Evolutionary conservation across 1,140 invertebrate genomes (phyloP), one percentile per base, ranked within the genome.

Genomic region (Sipha flava): DNA sequence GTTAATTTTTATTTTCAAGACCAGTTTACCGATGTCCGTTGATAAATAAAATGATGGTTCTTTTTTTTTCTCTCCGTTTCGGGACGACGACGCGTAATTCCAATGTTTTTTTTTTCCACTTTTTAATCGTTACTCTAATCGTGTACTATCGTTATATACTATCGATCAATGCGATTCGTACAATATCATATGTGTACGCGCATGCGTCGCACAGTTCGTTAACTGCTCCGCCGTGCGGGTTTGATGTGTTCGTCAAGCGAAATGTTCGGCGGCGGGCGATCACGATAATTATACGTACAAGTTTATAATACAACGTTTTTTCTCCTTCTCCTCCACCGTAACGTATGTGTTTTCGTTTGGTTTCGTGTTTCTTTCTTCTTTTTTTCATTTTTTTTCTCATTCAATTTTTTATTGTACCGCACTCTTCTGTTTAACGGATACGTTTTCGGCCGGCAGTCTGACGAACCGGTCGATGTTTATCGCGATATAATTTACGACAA

Each of bases 401-500:
- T 45, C n/a, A 26, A 18, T 29, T 26, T 45, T 26, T 37, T 66
- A 21, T 66, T 26, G 18, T 43, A 23, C 40, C 10, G 37, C 37
- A 5, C 23, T 12, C 4, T 68, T 45, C 16, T 45, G 40, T 14
- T 43, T 6, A 18, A 23, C 14, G 59, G 31, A 64, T 66, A 45
- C 12, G 9, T 75, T 75, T 75, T 75, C 43, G 31, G n/a, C 49
- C 47, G 7, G n/a, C 45, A 49, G 29, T 49, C 23, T 34, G 34
- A 54, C 29, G 40, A 75, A 57, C 72, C 49, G 72, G 72, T 75
- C 52, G 47, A 57, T 21, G 47, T 16, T 57, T 5, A 40, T 75
- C 49, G 26, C 52, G 29, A 54, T 75, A 75, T 75, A 37, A 75
- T 75, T 75, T 75, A 75, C 49, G 72, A 75, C 9, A 40, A 57